Conservation (phyloP, 1,140 invertebrate species). For the Scaptodrosophila lebanonensis region DNA sequence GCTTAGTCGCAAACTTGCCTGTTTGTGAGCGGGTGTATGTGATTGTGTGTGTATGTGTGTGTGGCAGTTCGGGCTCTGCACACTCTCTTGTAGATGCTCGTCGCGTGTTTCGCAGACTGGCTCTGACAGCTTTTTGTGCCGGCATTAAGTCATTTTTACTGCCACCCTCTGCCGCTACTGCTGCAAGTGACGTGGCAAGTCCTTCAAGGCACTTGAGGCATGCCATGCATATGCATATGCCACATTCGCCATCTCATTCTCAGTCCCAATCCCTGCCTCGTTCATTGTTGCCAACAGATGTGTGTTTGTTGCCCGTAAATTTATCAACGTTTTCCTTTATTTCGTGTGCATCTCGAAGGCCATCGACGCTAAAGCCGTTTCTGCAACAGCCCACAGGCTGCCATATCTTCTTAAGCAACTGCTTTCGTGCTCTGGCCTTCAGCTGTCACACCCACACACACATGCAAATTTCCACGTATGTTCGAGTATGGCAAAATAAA, state of each 20-base stretch:
- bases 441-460: slow-evolving; percentile 11
- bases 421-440: slow-evolving; percentile 1
- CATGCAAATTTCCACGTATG: not conserved
- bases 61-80: not conserved
- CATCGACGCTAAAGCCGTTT: too few relatives aligned
- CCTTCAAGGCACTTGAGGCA: slow-evolving; percentile 3
- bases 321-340: too few relatives aligned
- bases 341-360: too few relatives aligned
- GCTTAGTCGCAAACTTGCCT: too few relatives aligned
- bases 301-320: too few relatives aligned
- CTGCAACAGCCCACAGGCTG: too few relatives aligned
- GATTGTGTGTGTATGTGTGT: too few relatives aligned
- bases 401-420: too few relatives aligned
- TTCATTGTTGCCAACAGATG: too few relatives aligned
- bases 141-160: slow-evolving; percentile 6
- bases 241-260: slow-evolving; percentile 20
- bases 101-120: slow-evolving; percentile 22
- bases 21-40: too few relatives aligned
- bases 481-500: too few relatives aligned
- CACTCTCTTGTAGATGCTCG: not conserved
- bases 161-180: slow-evolving; percentile 1
- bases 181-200: slow-evolving; percentile 35
- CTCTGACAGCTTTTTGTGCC: slow-evolving; percentile 54
- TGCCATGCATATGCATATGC: slow-evolving; percentile 23
- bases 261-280: not conserved